These are phyloP conservation scores for Coregonus ussuriensis DNA, from an alignment of 2,797 vertebrate genomes.

Conservation along the genomic window DNA sequence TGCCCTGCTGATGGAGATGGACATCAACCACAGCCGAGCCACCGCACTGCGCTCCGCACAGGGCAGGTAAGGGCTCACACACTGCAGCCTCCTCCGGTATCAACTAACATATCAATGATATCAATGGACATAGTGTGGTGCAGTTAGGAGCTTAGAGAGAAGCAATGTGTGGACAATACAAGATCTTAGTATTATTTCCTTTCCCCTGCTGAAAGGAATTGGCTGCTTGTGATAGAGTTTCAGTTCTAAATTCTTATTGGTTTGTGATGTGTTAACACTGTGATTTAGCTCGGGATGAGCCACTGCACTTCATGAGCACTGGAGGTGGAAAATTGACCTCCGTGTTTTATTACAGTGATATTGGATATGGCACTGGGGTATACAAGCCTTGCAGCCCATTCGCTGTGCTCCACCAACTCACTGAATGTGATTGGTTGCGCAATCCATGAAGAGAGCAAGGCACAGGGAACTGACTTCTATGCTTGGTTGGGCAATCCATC, in stretches of 20 bases:
- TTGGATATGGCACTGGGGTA: too few species aligned
- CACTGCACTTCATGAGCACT: too few species aligned
- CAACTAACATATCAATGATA: background rate
- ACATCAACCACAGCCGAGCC: background rate
- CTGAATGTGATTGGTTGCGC: too few species aligned
- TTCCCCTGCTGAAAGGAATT: background rate
- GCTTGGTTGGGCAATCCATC: too few species aligned
- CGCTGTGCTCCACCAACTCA: too few species aligned
- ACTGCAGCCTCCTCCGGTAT: background rate
- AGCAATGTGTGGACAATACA: background rate
- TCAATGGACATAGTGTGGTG: background rate
- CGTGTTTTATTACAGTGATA: too few species aligned
- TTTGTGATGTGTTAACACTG: background rate
- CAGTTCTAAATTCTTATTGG: background rate
- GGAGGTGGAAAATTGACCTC: too few species aligned
- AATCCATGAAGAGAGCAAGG: too few species aligned
- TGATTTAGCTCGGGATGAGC: too few species aligned
- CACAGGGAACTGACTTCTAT: too few species aligned
- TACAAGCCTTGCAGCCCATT: too few species aligned
- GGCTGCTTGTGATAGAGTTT: background rate
- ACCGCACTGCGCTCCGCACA: background rate
- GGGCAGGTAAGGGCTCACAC: background rate
- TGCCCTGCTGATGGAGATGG: slow-evolving; percentile 17
- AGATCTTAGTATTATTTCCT: background rate
- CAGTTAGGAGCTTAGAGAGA: background rate